Conservation (phyloP, 2,888 invertebrate genomes). For the Drosophila buzzatii region DNA sequence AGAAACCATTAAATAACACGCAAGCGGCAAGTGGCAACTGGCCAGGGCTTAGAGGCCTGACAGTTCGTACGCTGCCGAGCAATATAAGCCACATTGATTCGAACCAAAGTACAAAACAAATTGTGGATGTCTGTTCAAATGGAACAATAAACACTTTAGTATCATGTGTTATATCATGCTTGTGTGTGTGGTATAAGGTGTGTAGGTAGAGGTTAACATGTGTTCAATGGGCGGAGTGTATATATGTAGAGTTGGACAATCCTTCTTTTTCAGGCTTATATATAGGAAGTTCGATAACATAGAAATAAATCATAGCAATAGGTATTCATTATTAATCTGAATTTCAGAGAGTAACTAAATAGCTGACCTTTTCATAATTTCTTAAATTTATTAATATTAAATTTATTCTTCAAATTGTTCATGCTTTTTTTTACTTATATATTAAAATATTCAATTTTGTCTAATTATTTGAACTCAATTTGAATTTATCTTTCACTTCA, state of each 20-base stretch:
- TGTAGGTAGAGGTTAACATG: neutral
- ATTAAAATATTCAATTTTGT: neutral
- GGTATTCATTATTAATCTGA: neutral
- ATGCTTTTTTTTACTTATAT: neutral
- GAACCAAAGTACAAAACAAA: conserved; percentile 36
- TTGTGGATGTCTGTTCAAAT: conserved; percentile 52
- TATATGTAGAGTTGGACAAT: neutral
- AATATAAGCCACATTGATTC: conserved; percentile 14
- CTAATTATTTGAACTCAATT: neutral
- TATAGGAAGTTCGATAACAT: neutral
- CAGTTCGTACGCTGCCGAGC: neutral
- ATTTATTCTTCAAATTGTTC: neutral
- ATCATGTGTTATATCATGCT: conserved; percentile 6
- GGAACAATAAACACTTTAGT: conserved; percentile 57
- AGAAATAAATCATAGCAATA: too few species aligned
- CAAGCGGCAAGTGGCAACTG: conserved; percentile 28
- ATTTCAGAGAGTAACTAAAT: neutral
- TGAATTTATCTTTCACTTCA: neutral
- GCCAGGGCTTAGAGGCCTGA: conserved; percentile 8
- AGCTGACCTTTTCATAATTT: neutral
- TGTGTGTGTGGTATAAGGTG: neutral
- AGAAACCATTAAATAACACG: conserved; percentile 58
- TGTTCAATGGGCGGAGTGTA: neutral
- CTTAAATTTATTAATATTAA: neutral
- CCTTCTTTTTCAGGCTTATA: neutral